Base-by-base conservation (phyloP, 2,113 vertebrate species). In the Anas platyrhynchos region DNA sequence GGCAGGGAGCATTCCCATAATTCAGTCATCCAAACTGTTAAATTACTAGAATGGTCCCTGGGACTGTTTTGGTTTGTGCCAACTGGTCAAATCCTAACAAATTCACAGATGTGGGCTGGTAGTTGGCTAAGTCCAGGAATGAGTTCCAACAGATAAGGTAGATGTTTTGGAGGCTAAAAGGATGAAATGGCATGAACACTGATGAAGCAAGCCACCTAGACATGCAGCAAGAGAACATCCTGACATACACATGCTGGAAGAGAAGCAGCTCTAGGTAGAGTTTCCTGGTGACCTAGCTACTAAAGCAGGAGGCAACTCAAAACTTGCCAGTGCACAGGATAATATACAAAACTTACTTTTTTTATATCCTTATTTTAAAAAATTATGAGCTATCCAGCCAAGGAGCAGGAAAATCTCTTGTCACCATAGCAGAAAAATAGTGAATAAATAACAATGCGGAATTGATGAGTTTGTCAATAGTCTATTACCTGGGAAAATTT, bases 391-490 rank as follows among this genome's bases (percentile, higher is more conserved):
- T 27, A 66, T 65, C 44, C n/a, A 87, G 38, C 61, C 46, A 94
- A 94, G 52, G 17, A 82, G 21, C 20, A 58, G 41, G 31, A 89
- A 94, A 89, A 82, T 48, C 58, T 52, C 36, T 72, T 89, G 48
- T 82, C 78, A 85, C 54, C 6, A 23, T 29, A 79, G 62, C 29
- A 78, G 14, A 82, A 88, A 94, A 93, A 86, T 22, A 91, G 50
- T 76, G 26, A 91, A 91, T 79, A 89, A 93, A 81, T 92, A 73
- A 4, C 13, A 84, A 66, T 5, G 11, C 80, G 86, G n/a, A 72
- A 9, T 38, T 75, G 69, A 86, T 86, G 63, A 94, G 29, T 91
- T 91, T 93, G 84, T 86, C 86, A 92, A 74, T 74, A 95, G 41
- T 62, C 50, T 27, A 75, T 84, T 75, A 81, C 38, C 36, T 54